Conservation (phyloP, 2,113 vertebrate genomes). For the Todiramphus chloris region DNA sequence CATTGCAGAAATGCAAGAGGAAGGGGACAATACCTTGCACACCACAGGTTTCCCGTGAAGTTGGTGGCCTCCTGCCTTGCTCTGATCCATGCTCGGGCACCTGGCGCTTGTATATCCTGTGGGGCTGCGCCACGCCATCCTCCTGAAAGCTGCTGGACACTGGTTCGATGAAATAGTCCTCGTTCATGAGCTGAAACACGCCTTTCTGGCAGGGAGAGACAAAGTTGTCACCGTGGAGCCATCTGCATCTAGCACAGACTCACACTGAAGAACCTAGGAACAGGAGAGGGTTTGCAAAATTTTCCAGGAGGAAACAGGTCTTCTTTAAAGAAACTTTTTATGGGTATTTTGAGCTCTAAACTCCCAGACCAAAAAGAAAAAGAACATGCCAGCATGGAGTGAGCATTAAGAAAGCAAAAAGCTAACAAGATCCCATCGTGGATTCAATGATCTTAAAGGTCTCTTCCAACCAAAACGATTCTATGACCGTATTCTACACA, state of each 20-base stretch:
- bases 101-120: slow-evolving; percentile 88
- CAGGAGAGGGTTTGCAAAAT: background rate
- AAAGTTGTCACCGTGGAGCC: background rate
- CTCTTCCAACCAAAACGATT: background rate
- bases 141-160: slow-evolving; percentile 44
- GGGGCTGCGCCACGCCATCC: slow-evolving; percentile 75
- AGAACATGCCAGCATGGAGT: background rate
- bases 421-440: background rate
- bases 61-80: background rate
- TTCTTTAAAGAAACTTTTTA: background rate
- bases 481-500: too few relatives aligned
- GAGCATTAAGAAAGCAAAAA: background rate
- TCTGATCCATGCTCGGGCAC: background rate
- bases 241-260: background rate
- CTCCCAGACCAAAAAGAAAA: background rate
- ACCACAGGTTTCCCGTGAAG: background rate
- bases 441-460: background rate
- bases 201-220: slow-evolving; percentile 80
- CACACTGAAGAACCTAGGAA: background rate
- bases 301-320: background rate
- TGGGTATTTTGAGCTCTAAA: background rate
- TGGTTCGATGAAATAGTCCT: slow-evolving; percentile 94
- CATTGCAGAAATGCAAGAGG: background rate
- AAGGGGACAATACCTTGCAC: slow-evolving; percentile 62
- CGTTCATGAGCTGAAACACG: slow-evolving; percentile 83